Evolutionary conservation across 2,113 vertebrate genomes (phyloP).

Genomic region (Trichechus manatus): DNA sequence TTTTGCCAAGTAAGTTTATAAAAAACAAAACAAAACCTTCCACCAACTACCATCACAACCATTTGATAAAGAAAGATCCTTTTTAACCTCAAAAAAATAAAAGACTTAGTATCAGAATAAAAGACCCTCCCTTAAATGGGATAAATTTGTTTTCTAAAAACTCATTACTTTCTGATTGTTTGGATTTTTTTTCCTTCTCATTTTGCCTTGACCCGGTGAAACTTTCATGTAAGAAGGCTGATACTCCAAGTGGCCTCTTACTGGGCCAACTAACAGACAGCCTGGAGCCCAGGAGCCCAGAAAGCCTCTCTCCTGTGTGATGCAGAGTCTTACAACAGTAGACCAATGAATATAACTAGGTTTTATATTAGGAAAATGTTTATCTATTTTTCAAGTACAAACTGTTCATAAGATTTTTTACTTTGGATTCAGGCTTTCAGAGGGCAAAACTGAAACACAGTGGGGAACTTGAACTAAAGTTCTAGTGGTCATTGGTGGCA

Average conservation of each 20-base stretch:
- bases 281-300: background rate
- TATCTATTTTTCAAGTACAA: background rate
- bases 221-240: background rate
- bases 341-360: background rate
- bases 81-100: background rate
- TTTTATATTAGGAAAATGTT: background rate
- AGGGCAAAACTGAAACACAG: background rate
- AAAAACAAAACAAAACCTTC: background rate
- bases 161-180: background rate
- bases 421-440: background rate
- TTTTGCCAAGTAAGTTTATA: background rate
- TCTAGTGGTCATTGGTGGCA: background rate
- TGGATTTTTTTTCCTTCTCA: background rate
- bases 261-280: background rate
- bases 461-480: background rate
- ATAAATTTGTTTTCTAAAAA: background rate
- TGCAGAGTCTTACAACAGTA: background rate
- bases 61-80: conserved; percentile 37
- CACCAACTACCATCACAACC: background rate
- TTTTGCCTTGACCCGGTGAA: background rate
- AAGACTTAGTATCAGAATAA: background rate
- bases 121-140: background rate
- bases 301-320: background rate
- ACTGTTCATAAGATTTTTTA: background rate
- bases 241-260: background rate